Evolutionary conservation across 2,113 vertebrate genomes (phyloP), one percentile per base, ranked within the genome.

Genomic region (Speoplatyrhinus poulsoni): DNA sequence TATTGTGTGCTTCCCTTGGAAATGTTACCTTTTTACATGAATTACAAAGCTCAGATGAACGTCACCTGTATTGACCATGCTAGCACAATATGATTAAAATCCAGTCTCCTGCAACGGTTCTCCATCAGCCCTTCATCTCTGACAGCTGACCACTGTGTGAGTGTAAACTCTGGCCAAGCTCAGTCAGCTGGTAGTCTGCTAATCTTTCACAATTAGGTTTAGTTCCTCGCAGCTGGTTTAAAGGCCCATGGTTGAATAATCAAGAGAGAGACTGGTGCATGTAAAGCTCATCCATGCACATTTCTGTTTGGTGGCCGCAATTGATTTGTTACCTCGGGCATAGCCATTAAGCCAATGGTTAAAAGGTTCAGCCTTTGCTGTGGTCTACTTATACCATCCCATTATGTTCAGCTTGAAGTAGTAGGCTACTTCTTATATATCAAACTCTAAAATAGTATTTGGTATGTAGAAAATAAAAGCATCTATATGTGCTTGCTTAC

Each of bases 161-260:
- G 55, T 66, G 82, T 77, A 73, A 81, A 72, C 69, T 54, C 1
- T 8, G 52, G 77, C 72, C 65, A 70, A 74, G 19, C 62, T 75
- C 46, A 67, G 65, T 86, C 79, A 76, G 72, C 72, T 80, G 79
- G 76, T 46, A 53, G 41, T 17, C 63, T 48, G 70, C 72, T 87
- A 85, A 87, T 87, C 83, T 78, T 72, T 46, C 69, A 75, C 66
- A 79, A 77, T 62, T 80, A 62, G 65, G 75, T 80, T 77, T 67
- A 52, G 46, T 77, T 77, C 65, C 71, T 77, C 61, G 65, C 81
- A 78, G 77, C 77, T 82, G 82, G 62, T 72, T 82, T 82, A 69
- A 61, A 67, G 65, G 19, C 50, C 41, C 1, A 1, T 47, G 78
- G 82, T 85, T 84, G 77, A 73, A 78, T 48, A 72, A 77, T 67